These are phyloP conservation scores for Serranus cabrilla DNA, from an alignment of 2,797 vertebrate genomes.

Conservation along the genomic window DNA sequence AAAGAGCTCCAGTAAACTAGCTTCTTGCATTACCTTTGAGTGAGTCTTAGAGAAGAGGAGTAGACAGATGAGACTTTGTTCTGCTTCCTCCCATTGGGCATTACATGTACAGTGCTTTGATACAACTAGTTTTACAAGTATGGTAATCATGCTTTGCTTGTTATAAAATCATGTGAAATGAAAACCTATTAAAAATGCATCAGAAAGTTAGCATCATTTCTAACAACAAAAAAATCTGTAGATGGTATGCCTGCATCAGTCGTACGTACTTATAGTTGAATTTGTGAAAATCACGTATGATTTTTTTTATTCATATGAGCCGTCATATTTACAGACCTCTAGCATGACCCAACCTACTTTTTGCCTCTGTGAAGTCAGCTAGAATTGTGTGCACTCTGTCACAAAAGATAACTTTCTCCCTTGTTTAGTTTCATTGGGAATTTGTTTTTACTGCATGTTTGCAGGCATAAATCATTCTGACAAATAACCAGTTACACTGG, in stretches of 20 bases:
- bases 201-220: slow-evolving; percentile 42
- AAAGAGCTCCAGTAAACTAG: slow-evolving; percentile 79
- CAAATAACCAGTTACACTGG: slow-evolving; percentile 85
- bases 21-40: slow-evolving; percentile 81
- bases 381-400: slow-evolving; percentile 82
- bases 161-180: slow-evolving; percentile 69
- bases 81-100: slow-evolving; percentile 72
- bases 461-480: slow-evolving; percentile 87
- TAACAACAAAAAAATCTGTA: slow-evolving; percentile 35
- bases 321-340: slow-evolving; percentile 76
- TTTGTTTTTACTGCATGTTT: slow-evolving; percentile 85
- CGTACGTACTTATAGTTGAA: slow-evolving; percentile 34
- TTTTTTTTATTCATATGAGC: slow-evolving; percentile 64
- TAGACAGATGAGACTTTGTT: slow-evolving; percentile 78
- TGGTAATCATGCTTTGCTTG: slow-evolving; percentile 75
- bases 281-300: slow-evolving; percentile 54
- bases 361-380: slow-evolving; percentile 81
- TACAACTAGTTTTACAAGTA: slow-evolving; percentile 74
- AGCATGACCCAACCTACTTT: slow-evolving; percentile 84
- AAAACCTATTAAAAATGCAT: slow-evolving; percentile 71
- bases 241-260: slow-evolving; percentile 53
- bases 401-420: slow-evolving; percentile 84
- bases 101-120: slow-evolving; percentile 77
- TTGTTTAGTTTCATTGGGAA: slow-evolving; percentile 87
- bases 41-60: slow-evolving; percentile 67